Evolutionary conservation across 2,888 invertebrate species (phyloP), one percentile per base, ranked within the genome.

Genomic region (Meghimatium bilineatum): DNA sequence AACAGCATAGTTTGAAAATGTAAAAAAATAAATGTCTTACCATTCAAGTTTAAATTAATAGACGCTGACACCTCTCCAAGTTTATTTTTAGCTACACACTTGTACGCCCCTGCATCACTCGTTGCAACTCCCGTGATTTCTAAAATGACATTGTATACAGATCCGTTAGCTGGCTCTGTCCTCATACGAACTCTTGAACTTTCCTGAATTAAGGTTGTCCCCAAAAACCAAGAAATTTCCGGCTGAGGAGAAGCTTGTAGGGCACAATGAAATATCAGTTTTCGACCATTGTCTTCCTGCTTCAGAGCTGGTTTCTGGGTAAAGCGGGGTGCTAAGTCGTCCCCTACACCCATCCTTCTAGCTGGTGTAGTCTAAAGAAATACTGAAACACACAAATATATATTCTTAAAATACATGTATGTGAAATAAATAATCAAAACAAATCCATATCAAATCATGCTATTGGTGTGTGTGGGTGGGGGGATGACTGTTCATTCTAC

Each of bases 191-290:
- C 97, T 93, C 97, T 96, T 93, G 96, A 96, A 91, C 97, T 96
- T 94, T 96, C 96, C 94, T 95, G 95, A 89, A 97, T 94, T 93
- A 96, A 95, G 92, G 96, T 96, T 94, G 96, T 97, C 83, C 94
- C 94, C 89, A 95, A 94, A 87, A 93, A 95, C 99, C 99, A 99
- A 94, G 96, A 95, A 92, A 99, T 95, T 93, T 96, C 96, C 93
- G 99, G 98, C 95, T 97, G 97, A 89, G 99, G 99, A 95, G 98
- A 98, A 93, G 98, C 98, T 94, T 97, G 97, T 94, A 99, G 96
- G 95, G 98, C 96, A 95, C 98, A 99, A 95, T 98, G 98, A 95
- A 99, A 98, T 92, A 97, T 96, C 93, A 99, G 97, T 95, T 96
- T 97, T 94, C 96, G 96, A 93, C 98, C 98, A 95, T 98, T 98